Conservation (phyloP, 2,113 vertebrate genomes). For the Gorilla gorilla region DNA sequence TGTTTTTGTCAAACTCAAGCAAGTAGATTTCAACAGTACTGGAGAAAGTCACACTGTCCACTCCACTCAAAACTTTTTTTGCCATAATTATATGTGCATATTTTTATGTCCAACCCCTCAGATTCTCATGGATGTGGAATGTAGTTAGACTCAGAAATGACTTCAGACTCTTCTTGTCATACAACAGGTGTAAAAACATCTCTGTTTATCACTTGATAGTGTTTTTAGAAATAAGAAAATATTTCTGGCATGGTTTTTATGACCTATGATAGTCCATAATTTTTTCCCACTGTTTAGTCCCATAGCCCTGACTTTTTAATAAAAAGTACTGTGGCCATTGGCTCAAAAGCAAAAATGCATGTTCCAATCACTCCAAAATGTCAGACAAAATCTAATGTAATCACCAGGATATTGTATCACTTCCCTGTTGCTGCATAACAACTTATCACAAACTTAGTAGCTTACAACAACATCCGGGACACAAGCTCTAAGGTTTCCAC, state of each 20-base stretch:
- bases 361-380: not conserved
- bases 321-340: not conserved
- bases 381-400: not conserved
- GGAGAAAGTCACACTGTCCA: not conserved
- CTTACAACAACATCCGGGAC: not conserved
- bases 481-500: not conserved
- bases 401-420: not conserved
- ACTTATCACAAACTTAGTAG: not conserved
- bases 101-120: not conserved
- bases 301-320: not conserved
- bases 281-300: not conserved
- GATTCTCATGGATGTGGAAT: not conserved
- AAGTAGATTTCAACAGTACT: not conserved
- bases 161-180: not conserved
- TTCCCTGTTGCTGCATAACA: not conserved
- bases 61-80: not conserved
- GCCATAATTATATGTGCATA: not conserved
- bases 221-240: not conserved
- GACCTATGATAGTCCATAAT: not conserved
- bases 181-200: not conserved
- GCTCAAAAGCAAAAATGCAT: not conserved
- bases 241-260: not conserved
- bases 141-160: not conserved
- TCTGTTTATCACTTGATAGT: not conserved
- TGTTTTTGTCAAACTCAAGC: not conserved